Evolutionary conservation across 2,113 vertebrate genomes (phyloP), one percentile per base, ranked within the genome.

Genomic region (Turdus rufiventris): DNA sequence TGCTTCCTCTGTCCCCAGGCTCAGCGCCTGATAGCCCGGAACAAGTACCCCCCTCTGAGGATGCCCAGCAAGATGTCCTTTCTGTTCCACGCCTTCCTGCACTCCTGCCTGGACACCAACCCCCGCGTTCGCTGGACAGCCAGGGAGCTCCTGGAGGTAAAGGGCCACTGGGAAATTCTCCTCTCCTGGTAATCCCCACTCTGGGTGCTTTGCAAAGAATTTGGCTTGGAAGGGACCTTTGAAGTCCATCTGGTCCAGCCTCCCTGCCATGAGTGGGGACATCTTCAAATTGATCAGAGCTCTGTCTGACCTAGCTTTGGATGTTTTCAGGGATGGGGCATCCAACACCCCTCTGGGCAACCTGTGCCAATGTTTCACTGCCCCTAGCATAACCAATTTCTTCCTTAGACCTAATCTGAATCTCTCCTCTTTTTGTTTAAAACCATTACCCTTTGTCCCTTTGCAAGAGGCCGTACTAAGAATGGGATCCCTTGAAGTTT

Each of bases 51-150:
- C 0, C 65, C 74, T 7, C 84, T 87, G 74, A 24, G 13, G 56
- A 76, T 36, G 62, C 33, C 72, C 62, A 33, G 33, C 48, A 29
- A 13, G n/a, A 62, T 99, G 60, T 99, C 99, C 0, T 97, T 98
- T 6, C 98, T 99, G 65, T 99, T 99, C 96, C 98, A 99, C 38
- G 99, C 99, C 96, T 99, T 99, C 96, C 98, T 99, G 86, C 99
- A 99, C 94, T 98, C 98, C 97, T 99, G 99, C 96, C 98, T 99
- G 94, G 99, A 86, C 72, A 43, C 10, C 8, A 1, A 86, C 72
- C 83, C 83, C 45, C 14, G 4, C 17, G 5, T 76, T 9, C 62
- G 62, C 83, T 86, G 99, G 78, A 99, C 99, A 43, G 99, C 99
- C 92, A 99, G 99, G 96, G 99, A 99, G 85, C 98, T 99, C 79